Conservation (phyloP, 2,113 vertebrate species). For the Albula glossodonta region DNA sequence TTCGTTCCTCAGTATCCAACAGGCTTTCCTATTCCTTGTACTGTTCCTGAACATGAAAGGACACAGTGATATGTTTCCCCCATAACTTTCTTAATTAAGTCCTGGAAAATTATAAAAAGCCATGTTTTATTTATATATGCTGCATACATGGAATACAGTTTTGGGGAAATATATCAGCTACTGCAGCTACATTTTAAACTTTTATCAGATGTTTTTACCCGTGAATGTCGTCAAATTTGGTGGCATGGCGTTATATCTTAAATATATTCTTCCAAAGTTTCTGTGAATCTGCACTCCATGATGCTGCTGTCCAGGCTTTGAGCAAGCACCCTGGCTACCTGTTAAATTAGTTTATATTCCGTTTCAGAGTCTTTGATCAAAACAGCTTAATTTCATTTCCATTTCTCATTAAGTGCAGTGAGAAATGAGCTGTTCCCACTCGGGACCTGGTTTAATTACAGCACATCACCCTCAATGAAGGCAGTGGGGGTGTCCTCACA, state of each 20-base stretch:
- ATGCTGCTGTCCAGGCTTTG: background rate
- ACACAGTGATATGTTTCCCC: too few relatives aligned
- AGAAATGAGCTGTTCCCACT: conserved; percentile 55
- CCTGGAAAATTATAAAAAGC: too few relatives aligned
- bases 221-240: background rate
- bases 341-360: conserved; percentile 61
- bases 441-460: conserved; percentile 62
- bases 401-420: conserved; percentile 54
- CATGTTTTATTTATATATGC: too few relatives aligned
- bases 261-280: background rate
- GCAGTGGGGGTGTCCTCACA: conserved; percentile 48
- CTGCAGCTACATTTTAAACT: too few relatives aligned
- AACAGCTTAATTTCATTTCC: conserved; percentile 63
- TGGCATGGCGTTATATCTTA: background rate
- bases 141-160: too few relatives aligned
- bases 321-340: conserved; percentile 26
- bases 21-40: too few relatives aligned
- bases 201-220: background rate
- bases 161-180: too few relatives aligned
- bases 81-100: too few relatives aligned
- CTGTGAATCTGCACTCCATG: background rate
- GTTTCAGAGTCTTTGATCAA: conserved; percentile 59
- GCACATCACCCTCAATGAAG: conserved; percentile 56
- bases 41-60: too few relatives aligned
- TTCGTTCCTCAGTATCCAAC: too few relatives aligned